Base-by-base conservation (phyloP, 2,113 vertebrate genomes). In the Myodes glareolus region DNA sequence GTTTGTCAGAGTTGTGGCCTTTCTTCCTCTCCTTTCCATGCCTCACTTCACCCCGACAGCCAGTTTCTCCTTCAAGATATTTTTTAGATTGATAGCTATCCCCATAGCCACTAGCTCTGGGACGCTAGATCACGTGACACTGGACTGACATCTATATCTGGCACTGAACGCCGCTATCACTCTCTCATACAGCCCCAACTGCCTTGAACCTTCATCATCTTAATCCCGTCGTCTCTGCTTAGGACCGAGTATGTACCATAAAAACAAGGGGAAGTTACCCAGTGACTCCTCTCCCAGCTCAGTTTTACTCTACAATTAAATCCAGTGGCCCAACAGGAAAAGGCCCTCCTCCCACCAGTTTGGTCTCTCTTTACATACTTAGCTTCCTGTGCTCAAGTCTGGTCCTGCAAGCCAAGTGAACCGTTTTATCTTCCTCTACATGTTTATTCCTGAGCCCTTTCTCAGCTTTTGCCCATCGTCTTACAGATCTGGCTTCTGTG, bases 241-340 rank as follows among this genome's bases (percentile, higher is more conserved):
- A 91, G 81, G 61, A 95, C 85, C 8, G 50, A 90, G 14, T 84
- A 68, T 65, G 70, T 50, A 92, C 36, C 63, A 75, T 88, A 92
- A 94, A 96, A 92, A 27, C 52, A 93, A 61, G 61, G 67, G 88
- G 31, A 93, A 88, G 58, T 95, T 70, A 85, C 72, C 94, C 50
- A 81, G 94, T 19, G 58, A 77, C 89, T 93, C 78, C 19, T 77
- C 7, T n/a, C 55, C 27, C 84, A 27, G 42, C 76, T 94, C 39
- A n/a, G 29, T 96, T 91, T 94, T 85, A 88, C n/a, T 81, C 36
- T 8, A 19, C 73, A 27, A 55, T 87, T 94, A 80, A 81, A 63
- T 68, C 73, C 93, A 76, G 58, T 86, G 81, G 45, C 17, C 36
- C 39, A 55, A 8, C 4, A 70, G 11, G 80, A 13, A 89, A 72